Evolutionary conservation across 2,113 vertebrate genomes (phyloP).

Genomic region (Cynopterus brachyotis): DNA sequence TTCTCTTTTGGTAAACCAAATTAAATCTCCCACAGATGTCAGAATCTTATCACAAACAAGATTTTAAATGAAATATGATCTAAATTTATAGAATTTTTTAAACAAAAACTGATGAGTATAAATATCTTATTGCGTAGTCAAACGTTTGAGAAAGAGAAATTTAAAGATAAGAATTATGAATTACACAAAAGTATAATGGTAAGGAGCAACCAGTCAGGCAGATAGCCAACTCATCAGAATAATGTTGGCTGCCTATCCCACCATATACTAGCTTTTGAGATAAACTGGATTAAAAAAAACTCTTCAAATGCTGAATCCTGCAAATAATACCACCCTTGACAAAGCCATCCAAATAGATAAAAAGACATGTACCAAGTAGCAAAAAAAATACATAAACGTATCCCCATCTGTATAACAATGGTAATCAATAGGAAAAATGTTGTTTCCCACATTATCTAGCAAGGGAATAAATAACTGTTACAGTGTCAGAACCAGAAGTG

Average conservation of each 20-base stretch:
- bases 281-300: not conserved
- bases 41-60: slow-evolving; percentile 16
- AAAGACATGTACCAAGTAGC: not conserved
- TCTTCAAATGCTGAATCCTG: not conserved
- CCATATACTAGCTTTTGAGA: not conserved
- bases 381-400: not conserved
- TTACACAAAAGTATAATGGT: not conserved
- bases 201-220: not conserved
- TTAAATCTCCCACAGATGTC: not conserved
- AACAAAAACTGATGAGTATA: not conserved
- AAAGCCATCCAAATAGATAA: not conserved
- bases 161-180: not conserved
- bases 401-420: not conserved
- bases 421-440: not conserved
- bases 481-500: not conserved
- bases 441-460: not conserved
- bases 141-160: not conserved
- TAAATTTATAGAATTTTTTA: not conserved
- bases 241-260: not conserved
- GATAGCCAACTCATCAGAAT: not conserved
- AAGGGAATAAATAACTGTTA: not conserved
- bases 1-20: not conserved
- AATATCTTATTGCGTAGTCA: not conserved
- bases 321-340: not conserved
- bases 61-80: not conserved